phyloP scores from a whole-genome alignment of 2,797 vertebrate species.

The Cichlasoma orientale region DNA sequence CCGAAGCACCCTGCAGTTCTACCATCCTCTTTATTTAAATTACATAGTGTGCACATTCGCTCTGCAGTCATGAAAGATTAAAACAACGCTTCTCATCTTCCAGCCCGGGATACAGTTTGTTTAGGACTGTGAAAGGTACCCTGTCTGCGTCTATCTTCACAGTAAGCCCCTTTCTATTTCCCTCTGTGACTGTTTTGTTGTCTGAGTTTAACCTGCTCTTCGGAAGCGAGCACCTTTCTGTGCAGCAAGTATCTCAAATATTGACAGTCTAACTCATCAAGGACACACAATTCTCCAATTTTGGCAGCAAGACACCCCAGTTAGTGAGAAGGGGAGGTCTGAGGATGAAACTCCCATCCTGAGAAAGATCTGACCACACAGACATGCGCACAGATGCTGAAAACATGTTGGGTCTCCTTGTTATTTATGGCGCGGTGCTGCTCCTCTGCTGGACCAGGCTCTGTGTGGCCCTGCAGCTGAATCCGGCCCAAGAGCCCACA shows the following conservation, averaged over 20 bases:
- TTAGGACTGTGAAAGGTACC: not conserved
- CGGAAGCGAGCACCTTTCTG: not conserved
- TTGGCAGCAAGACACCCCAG: slow-evolving; percentile 44
- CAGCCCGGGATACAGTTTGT: not conserved
- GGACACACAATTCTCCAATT: slow-evolving; percentile 59
- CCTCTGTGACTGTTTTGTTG: not conserved
- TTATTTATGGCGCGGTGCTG: slow-evolving; percentile 28
- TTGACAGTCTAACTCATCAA: slow-evolving; percentile 60
- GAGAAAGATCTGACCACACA: slow-evolving; percentile 33
- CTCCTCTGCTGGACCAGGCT: slow-evolving; percentile 42
- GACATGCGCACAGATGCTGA: not conserved
- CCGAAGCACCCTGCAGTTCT: not conserved
- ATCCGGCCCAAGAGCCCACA: not conserved
- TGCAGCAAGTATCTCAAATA: slow-evolving; percentile 7
- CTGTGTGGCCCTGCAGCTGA: slow-evolving; percentile 24
- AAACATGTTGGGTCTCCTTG: slow-evolving; percentile 52
- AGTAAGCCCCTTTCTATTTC: not conserved
- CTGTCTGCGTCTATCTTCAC: slow-evolving; percentile 3
- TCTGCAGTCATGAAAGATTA: not conserved
- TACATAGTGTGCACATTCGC: not conserved
- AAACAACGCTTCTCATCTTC: not conserved
- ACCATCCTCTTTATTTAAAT: not conserved
- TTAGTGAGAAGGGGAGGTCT: slow-evolving; percentile 45
- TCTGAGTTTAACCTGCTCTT: slow-evolving; percentile 1
- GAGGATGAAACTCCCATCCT: slow-evolving; percentile 53